Base-by-base conservation (phyloP, 2,888 invertebrate genomes). In the Ophion slaviceki region DNA sequence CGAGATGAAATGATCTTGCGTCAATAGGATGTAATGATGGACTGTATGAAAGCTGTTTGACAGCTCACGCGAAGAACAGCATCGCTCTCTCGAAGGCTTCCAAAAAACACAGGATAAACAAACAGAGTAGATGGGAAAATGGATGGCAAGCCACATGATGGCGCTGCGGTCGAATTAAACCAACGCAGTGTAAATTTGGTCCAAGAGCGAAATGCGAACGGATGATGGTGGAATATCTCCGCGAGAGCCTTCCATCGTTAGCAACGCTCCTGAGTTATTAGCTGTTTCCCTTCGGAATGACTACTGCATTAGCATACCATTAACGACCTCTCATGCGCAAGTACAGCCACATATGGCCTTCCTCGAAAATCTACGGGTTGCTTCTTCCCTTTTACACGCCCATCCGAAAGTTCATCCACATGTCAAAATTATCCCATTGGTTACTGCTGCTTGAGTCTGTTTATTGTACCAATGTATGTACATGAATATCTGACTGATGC, bases 221-320 rank as follows among this genome's bases (percentile, higher is more conserved):
- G 82, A 85, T 86, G 85, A 82, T 67, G 66, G 59, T 53, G 80
- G 72, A 32, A 82, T 70, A 79, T 72, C 71, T 84, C 71, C 75
- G 72, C 53, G 75, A 80, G 53, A 77, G 72, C 80, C 76, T 87
- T 88, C 82, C 85, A 64, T 70, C 87, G 87, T 86, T 85, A 77
- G 82, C 75, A 62, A 77, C 78, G 79, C 76, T 77, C 88, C 86
- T 90, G 90, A 90, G 86, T 91, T 91, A 91, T 91, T 90, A 90
- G 88, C 88, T 86, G 89, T 88, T 90, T 90, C 90, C 88, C 89
- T 87, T 88, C 78, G 89, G 89, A 90, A 90, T 91, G 90, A 91
- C 88, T 89, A 88, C 86, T 85, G 85, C 89, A 91, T 91, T 91
- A 91, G 90, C 89, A 90, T 90, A 88, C 88, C 88, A 90, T 91